phyloP scores from a whole-genome alignment of 2,113 vertebrate genomes.

The Corapipo altera region DNA sequence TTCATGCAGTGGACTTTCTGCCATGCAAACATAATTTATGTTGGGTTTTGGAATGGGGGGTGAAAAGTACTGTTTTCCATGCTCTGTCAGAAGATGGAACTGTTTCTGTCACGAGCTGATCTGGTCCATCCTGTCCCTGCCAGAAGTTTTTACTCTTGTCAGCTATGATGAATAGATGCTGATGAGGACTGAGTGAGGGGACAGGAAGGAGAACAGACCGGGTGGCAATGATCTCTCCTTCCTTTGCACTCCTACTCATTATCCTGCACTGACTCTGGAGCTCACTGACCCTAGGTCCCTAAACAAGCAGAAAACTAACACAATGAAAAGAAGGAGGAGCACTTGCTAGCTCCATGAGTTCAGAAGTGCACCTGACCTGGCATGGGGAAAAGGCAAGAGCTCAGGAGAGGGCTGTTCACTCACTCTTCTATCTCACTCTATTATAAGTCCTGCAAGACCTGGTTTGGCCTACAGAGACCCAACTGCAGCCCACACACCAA shows the following conservation, averaged over 20 bases:
- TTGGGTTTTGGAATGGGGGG: not conserved
- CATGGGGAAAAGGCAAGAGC: not conserved
- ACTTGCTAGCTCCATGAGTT: not conserved
- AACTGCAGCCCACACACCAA: not conserved
- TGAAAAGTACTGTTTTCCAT: not conserved
- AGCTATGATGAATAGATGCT: not conserved
- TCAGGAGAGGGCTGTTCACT: too few species aligned
- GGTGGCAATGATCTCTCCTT: not conserved
- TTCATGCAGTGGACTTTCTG: not conserved
- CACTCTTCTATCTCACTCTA: not conserved
- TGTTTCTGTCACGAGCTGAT: not conserved
- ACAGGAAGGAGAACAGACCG: not conserved
- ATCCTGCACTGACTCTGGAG: not conserved
- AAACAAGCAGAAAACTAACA: not conserved
- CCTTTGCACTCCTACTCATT: not conserved
- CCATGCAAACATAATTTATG: not conserved
- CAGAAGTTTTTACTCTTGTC: not conserved
- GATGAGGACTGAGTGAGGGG: not conserved
- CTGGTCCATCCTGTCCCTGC: not conserved
- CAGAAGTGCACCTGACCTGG: not conserved
- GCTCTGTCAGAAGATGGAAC: not conserved
- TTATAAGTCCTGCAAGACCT: not conserved
- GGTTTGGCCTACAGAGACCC: not conserved
- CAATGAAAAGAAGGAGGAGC: not conserved
- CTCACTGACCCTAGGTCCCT: not conserved